Percentiles rank a stretch among this genome's conserved stretches.
Evolutionary conservation across 1,140 invertebrate species (phyloP).

Genomic region (Drosophila malerkotliana): DNA sequence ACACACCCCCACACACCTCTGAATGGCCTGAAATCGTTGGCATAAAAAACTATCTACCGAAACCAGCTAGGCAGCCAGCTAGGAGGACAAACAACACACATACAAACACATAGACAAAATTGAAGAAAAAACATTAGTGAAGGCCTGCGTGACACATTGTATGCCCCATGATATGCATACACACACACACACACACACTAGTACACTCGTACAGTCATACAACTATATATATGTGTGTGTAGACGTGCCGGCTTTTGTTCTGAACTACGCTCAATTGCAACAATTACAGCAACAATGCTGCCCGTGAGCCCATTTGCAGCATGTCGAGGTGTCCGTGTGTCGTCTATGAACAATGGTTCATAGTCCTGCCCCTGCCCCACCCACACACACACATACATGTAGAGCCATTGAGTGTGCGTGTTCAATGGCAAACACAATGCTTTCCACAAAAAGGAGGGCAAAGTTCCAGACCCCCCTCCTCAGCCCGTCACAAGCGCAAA

Average conservation of each 20-base stretch:
- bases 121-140: constrained; percentile 28
- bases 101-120: background rate
- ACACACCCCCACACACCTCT: constrained; percentile 4
- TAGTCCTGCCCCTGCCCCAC: background rate
- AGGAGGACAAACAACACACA: background rate
- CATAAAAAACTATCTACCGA: constrained; percentile 14
- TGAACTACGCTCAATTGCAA: constrained; percentile 72
- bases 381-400: background rate
- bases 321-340: constrained; percentile 59
- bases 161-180: constrained; percentile 9
- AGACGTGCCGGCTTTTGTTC: constrained; percentile 50
- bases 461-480: constrained; percentile 21
- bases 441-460: constrained; percentile 28
- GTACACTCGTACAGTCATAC: background rate
- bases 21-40: constrained; percentile 15
- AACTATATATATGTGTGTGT: constrained; percentile 9
- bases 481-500: constrained; percentile 39
- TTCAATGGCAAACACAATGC: constrained; percentile 77
- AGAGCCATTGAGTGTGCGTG: constrained; percentile 60
- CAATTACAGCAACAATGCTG: constrained; percentile 75
- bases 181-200: background rate
- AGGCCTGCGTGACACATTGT: constrained; percentile 40
- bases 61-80: background rate
- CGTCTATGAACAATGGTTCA: constrained; percentile 37
- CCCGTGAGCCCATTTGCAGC: constrained; percentile 56